Percentiles rank a stretch among this genome's conserved stretches.
phyloP scores from a whole-genome alignment of 2,888 invertebrate genomes.

The Agrotis clavis region DNA sequence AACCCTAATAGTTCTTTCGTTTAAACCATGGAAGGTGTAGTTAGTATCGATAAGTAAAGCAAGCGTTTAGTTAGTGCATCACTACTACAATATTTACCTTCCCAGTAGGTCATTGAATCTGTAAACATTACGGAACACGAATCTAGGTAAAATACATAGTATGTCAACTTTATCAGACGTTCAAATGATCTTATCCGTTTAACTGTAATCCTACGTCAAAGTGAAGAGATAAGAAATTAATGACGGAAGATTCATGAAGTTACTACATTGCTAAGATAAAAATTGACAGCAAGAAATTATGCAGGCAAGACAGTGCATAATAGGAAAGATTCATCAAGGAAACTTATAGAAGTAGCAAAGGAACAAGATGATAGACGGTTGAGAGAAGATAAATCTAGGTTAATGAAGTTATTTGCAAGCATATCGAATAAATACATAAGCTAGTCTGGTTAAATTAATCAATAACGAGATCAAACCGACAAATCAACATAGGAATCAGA shows the following conservation, averaged over 20 bases:
- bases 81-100: constrained; percentile 40
- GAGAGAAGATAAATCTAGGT: neutral
- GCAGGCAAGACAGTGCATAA: neutral
- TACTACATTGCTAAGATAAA: neutral
- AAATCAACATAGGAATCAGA: neutral
- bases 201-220: constrained; percentile 45
- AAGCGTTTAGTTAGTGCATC: too few relatives aligned
- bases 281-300: neutral
- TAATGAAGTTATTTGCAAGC: neutral
- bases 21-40: too few relatives aligned
- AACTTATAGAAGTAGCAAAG: neutral
- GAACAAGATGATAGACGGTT: neutral
- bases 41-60: too few relatives aligned
- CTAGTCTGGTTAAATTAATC: neutral
- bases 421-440: neutral
- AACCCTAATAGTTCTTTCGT: too few relatives aligned
- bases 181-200: constrained; percentile 47
- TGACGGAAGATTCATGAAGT: constrained; percentile 37
- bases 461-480: neutral
- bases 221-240: constrained; percentile 48
- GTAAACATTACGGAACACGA: constrained; percentile 56
- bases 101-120: constrained; percentile 52
- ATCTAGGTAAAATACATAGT: constrained; percentile 57
- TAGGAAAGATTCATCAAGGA: neutral
- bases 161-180: constrained; percentile 45